phyloP scores from a whole-genome alignment of 1,140 invertebrate genomes.

The Apocrypta bakeri region DNA sequence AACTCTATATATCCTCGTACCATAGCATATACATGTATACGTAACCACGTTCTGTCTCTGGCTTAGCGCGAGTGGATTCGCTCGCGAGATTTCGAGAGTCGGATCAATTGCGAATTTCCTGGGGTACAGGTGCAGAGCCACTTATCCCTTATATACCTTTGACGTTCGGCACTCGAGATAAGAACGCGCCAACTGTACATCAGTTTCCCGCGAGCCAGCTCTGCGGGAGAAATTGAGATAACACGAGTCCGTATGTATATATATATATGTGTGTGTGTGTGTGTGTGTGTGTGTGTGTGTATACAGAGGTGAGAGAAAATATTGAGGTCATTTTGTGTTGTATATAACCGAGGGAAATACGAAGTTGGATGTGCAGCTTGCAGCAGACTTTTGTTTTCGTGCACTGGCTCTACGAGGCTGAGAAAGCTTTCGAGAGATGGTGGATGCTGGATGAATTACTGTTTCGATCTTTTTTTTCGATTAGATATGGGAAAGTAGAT shows the following conservation, averaged over 20 bases:
- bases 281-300: conserved; percentile 13
- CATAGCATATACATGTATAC: neutral
- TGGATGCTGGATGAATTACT: neutral
- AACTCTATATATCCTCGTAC: neutral
- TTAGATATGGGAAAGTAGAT: too few relatives aligned
- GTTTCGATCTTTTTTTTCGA: neutral
- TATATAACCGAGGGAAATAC: neutral
- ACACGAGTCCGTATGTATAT: neutral
- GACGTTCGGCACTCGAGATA: neutral
- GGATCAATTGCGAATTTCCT: neutral
- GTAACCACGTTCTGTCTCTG: neutral
- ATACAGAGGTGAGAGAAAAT: neutral
- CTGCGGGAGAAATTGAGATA: neutral
- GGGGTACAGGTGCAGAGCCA: neutral
- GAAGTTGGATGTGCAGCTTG: neutral
- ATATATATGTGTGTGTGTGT: neutral
- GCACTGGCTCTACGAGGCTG: too few relatives aligned
- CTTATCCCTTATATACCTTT: neutral
- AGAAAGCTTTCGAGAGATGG: neutral
- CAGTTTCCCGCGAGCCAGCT: neutral
- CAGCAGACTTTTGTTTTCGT: neutral
- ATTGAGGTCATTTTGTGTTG: neutral
- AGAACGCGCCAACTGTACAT: neutral
- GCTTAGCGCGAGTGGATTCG: neutral
- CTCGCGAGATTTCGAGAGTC: neutral